These are phyloP conservation scores for Patella pellucida DNA, from an alignment of 2,888 invertebrate genomes.

Conservation along the genomic window DNA sequence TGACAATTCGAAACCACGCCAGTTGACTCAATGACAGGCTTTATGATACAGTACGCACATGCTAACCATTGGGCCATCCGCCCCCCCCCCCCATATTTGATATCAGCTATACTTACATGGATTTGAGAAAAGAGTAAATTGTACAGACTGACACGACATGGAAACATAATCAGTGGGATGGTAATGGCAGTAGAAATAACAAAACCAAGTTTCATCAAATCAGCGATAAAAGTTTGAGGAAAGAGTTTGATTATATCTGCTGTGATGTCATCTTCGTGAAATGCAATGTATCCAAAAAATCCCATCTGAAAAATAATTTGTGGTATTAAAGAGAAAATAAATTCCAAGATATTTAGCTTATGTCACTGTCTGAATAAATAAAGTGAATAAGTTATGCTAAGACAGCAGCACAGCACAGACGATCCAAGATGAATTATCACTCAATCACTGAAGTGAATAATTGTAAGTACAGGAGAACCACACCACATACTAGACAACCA, in stretches of 20 bases:
- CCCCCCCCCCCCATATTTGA: too few relatives aligned
- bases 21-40: background rate
- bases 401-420: too few relatives aligned
- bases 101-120: constrained; percentile 61
- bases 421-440: too few relatives aligned
- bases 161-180: constrained; percentile 96
- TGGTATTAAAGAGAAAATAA: background rate
- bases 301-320: constrained; percentile 78
- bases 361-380: too few relatives aligned
- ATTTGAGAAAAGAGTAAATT: constrained; percentile 90
- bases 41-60: too few relatives aligned
- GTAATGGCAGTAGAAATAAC: constrained; percentile 94
- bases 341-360: too few relatives aligned
- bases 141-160: constrained; percentile 92
- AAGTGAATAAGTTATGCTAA: too few relatives aligned
- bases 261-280: constrained; percentile 75
- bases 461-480: too few relatives aligned
- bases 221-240: constrained; percentile 82
- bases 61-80: too few relatives aligned
- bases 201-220: constrained; percentile 94
- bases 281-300: constrained; percentile 93
- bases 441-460: too few relatives aligned
- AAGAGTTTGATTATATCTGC: constrained; percentile 94
- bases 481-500: too few relatives aligned
- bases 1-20: too few relatives aligned